phyloP scores from a whole-genome alignment of 2,113 vertebrate species.

The Sturnira hondurensis region DNA sequence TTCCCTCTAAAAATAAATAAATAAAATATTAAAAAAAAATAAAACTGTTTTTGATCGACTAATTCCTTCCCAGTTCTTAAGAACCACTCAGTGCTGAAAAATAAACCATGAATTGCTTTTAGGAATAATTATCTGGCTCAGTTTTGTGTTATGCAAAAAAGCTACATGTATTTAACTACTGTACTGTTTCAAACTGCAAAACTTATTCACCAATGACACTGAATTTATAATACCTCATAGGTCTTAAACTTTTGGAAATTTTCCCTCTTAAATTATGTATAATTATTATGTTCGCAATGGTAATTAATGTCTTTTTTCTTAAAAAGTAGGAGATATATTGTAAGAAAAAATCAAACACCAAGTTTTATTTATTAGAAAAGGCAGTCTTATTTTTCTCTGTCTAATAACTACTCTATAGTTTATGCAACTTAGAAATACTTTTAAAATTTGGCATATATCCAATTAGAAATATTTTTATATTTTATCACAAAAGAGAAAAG shows the following conservation, averaged over 20 bases:
- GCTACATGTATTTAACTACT: not conserved
- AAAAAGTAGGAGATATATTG: not conserved
- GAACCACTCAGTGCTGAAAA: not conserved
- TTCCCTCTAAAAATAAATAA: too few species aligned
- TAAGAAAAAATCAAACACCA: not conserved
- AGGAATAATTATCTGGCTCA: not conserved
- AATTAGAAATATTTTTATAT: not conserved
- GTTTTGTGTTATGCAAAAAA: not conserved
- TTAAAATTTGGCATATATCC: not conserved
- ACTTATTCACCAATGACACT: not conserved
- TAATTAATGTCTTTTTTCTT: not conserved
- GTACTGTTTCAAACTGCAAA: not conserved
- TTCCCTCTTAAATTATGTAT: not conserved
- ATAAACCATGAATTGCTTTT: not conserved
- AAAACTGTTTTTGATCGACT: not conserved
- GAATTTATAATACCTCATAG: not conserved
- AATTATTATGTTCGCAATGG: not conserved
- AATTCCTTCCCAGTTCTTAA: not conserved
- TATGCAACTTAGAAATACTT: not conserved
- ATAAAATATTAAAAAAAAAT: too few species aligned
- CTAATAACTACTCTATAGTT: not conserved
- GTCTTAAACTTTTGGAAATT: not conserved
- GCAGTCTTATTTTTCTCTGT: not conserved
- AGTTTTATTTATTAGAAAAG: not conserved
- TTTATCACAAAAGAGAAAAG: not conserved